phyloP scores from a whole-genome alignment of 2,113 vertebrate genomes.

The Promerops cafer region DNA sequence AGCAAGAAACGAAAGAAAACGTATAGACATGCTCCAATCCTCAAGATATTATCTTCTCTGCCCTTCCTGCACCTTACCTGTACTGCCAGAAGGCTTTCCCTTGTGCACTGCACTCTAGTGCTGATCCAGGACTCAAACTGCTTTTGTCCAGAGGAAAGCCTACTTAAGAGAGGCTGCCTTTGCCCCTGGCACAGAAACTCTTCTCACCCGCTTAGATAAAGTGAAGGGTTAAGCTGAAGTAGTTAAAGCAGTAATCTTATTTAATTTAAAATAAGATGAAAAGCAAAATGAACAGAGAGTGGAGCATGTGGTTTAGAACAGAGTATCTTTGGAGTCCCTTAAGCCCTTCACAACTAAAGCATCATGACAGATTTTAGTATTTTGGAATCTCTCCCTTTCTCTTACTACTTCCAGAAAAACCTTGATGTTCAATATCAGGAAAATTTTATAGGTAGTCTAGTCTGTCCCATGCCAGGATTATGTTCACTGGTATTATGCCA shows the following conservation, averaged over 20 bases:
- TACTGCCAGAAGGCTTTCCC: neutral
- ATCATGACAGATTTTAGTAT: neutral
- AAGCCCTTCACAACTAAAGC: neutral
- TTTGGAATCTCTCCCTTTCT: neutral
- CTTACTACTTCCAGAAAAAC: neutral
- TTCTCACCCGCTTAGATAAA: neutral
- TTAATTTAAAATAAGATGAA: neutral
- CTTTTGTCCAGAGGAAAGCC: neutral
- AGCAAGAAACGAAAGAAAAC: neutral
- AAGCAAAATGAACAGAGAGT: neutral
- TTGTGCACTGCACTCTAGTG: neutral
- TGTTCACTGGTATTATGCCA: slow-evolving; percentile 4
- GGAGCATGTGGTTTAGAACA: neutral
- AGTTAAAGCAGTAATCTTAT: neutral
- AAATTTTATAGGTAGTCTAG: neutral
- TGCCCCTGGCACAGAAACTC: neutral
- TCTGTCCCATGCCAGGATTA: neutral
- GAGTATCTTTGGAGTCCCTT: neutral
- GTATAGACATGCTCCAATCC: neutral
- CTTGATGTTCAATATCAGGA: neutral
- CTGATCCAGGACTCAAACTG: neutral
- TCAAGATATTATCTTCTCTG: neutral
- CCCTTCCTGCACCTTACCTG: neutral
- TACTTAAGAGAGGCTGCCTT: neutral
- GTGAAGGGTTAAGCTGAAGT: neutral